Base-by-base conservation (phyloP, 1,140 invertebrate genomes). In the Nephila pilipes region DNA sequence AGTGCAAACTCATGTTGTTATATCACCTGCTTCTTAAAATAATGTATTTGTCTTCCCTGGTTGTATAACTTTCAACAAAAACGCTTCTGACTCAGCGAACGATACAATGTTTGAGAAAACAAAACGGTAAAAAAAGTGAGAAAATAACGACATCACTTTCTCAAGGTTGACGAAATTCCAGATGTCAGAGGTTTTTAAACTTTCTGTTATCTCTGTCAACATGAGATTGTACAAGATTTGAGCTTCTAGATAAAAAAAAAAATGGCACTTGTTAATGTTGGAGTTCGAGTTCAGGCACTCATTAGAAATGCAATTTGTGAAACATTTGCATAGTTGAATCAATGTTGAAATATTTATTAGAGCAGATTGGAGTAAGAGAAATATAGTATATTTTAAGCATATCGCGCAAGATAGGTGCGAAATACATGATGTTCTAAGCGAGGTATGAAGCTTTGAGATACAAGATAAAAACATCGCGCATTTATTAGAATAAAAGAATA, bases 1-100 rank as follows among this genome's bases (percentile, higher is more conserved):
- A 75, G 69, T 75, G 69, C 69, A 75, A 75, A 75, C 69, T 75
- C 69, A 75, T 75, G 69, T 75, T 75, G 69, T 75, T 75, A 75
- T 75, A 75, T 75, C 69, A 75, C 69, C 69, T 75, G 32, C 69
- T 75, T 22, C 69, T 75, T 14, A 75, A 75, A 75, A 75, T 75
- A 75, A 75, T 75, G 29, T 75, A 75, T 75, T 75, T 75, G 69
- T 75, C 69, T 75, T 75, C 32, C 5, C 14, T 29, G 16, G 69
- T 75, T 75, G 69, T 75, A 75, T 75, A 75, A 75, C 69, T 75
- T 75, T 20, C 69, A 6, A 29, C 18, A 36, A 18, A 32, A 75
- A 75, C 16, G 29, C 18, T 32, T 75, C 58, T 18, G 58, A 60
- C 29, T 36, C 32, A 32, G 18, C 29, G 16, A 2, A 16, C 0